Evolutionary conservation across 2,888 invertebrate genomes (phyloP), one percentile per base, ranked within the genome.

Genomic region (Copidosoma aretas): DNA sequence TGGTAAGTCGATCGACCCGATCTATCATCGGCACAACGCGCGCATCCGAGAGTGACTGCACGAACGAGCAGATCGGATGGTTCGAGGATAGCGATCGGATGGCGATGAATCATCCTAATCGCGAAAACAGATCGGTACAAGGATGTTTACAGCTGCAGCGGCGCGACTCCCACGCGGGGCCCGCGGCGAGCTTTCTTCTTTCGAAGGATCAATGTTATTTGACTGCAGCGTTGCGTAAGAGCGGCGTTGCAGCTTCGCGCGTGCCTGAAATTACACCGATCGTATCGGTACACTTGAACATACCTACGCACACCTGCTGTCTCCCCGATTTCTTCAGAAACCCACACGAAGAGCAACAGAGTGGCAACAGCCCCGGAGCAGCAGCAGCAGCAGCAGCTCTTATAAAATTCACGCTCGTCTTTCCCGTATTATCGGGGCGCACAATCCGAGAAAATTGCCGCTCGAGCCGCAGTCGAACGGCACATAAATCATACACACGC

Each of bases 401-500:
- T 21, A 51, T 64, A 58, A 64, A 64, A 39, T 64, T 57, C 25
- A n/a, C 49, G 41, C 51, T 49, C 43, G 24, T 57, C 56, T 60
- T 41, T 17, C n/a, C n/a, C n/a, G n/a, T 24, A 57, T 67, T 61
- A 67, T 67, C 67, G 57, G 61, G 19, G 25, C 22, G 10, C 60
- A 39, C 57, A 52, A 67, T 57, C 61, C 61, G 19, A 67, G 67
- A 67, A 61, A 67, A 61, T 67, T 61, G 61, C 51, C 21, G 57
- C 43, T 60, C 17, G 52, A 8, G 43, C 32, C 32, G 46, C 39
- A 41, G 57, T 61, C 19, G 41, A 52, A 53, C 24, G 56, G 56
- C n/a, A n/a, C 49, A 60, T 67, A 67, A 67, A 67, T 67, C 57
- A 61, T 60, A 17, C 14, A 41, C 32, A 32, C 32, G 46, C 46